phyloP scores from a whole-genome alignment of 1,140 invertebrate genomes.

The Drosophila tani region DNA sequence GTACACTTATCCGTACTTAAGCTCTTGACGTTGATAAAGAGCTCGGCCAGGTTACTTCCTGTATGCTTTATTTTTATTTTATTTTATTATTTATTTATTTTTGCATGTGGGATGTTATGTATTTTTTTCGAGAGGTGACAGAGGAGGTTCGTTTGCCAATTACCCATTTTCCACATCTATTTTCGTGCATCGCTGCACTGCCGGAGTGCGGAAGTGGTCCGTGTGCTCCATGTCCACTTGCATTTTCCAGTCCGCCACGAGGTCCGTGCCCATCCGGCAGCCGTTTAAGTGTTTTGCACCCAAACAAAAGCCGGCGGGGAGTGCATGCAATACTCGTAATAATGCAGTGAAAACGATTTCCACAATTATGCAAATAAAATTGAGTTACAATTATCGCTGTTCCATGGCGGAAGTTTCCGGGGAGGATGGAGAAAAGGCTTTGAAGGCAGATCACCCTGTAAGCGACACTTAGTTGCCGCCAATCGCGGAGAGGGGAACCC shows the following conservation, averaged over 20 bases:
- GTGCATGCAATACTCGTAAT: conserved; percentile 44
- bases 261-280: conserved; percentile 58
- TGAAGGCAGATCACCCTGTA: conserved; percentile 26
- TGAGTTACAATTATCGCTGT: conserved; percentile 41
- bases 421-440: not conserved
- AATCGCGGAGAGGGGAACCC: not conserved
- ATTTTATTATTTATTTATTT: conserved; percentile 45
- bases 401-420: conserved; percentile 37
- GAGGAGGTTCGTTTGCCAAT: conserved; percentile 15
- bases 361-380: conserved; percentile 60
- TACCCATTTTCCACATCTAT: conserved; percentile 22
- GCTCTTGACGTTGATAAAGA: conserved; percentile 74
- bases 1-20: conserved; percentile 53
- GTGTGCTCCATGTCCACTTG: conserved; percentile 26
- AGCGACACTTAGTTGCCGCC: conserved; percentile 11
- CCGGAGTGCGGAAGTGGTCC: conserved; percentile 41
- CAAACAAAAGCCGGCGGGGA: conserved; percentile 25
- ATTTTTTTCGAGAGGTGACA: conserved; percentile 47
- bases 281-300: conserved; percentile 55
- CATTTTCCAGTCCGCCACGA: conserved; percentile 27
- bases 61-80: conserved; percentile 27
- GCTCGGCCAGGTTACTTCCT: conserved; percentile 62
- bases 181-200: conserved; percentile 54
- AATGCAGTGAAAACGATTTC: conserved; percentile 44
- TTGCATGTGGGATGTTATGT: conserved; percentile 45